Percentiles rank a stretch among this genome's conserved stretches.
These are phyloP conservation scores for Dasyornis broadbenti DNA, from an alignment of 2,113 vertebrate genomes.

Conservation along the genomic window DNA sequence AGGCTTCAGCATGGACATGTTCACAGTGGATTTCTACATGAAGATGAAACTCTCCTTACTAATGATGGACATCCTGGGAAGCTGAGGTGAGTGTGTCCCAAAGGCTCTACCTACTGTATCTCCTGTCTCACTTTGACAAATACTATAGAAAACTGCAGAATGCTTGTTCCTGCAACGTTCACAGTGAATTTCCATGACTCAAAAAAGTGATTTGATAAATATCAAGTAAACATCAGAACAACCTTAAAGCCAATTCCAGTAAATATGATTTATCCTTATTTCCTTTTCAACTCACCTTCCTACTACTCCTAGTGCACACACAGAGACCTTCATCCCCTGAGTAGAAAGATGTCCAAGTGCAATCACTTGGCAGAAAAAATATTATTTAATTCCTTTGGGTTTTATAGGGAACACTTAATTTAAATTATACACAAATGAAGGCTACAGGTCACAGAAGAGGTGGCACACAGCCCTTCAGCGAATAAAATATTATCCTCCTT, in stretches of 20 bases:
- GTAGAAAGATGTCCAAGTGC: background rate
- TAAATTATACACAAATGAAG: background rate
- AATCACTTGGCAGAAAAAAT: background rate
- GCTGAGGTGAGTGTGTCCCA: background rate
- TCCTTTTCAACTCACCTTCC: background rate
- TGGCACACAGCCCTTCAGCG: background rate
- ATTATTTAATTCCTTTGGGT: background rate
- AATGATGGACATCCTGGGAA: background rate
- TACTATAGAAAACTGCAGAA: background rate
- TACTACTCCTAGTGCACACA: background rate
- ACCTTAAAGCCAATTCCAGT: background rate
- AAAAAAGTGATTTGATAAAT: background rate
- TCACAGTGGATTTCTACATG: background rate
- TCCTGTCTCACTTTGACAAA: background rate
- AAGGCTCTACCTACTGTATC: background rate
- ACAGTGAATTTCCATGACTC: background rate
- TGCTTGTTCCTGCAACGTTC: background rate
- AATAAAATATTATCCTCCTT: background rate
- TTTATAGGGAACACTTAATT: background rate
- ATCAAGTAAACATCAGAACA: background rate
- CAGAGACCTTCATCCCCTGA: background rate
- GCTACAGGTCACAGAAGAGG: background rate
- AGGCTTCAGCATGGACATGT: background rate
- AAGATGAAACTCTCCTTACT: background rate
- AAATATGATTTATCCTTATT: background rate